Conservation (phyloP, 2,888 invertebrate genomes). For the Labia minor region DNA sequence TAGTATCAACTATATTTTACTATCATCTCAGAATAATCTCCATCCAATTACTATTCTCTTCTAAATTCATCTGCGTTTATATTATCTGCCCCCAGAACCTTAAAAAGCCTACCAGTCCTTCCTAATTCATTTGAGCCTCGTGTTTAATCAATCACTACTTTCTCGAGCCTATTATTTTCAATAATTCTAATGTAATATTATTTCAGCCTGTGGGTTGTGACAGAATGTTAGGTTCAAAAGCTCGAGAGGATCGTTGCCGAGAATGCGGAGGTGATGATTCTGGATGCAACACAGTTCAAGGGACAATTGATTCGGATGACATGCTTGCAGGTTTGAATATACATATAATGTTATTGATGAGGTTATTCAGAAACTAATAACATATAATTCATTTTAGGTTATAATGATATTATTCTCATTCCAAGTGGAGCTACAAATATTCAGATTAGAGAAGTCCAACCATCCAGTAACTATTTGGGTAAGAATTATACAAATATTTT, state of each 20-base stretch:
- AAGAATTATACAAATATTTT: conserved; percentile 32
- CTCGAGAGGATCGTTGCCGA: conserved; percentile 80
- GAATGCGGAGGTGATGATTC: conserved; percentile 84
- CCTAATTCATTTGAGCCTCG: no score
- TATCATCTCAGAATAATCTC: no score
- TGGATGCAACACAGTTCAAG: conserved; percentile 64
- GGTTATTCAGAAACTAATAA: no score
- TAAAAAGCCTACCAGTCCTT: no score
- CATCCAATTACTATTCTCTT: no score
- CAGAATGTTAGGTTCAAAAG: conserved; percentile 78
- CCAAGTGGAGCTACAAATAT: conserved; percentile 91
- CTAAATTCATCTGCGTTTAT: no score
- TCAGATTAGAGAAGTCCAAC: conserved; percentile 59
- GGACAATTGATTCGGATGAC: conserved; percentile 59
- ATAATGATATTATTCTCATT: conserved; percentile 81
- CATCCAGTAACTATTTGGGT: conserved; percentile 87
- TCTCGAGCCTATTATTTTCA: no score
- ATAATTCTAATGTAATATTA: conserved; percentile 22
- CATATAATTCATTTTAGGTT: conserved; percentile 47
- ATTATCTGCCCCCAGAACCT: no score
- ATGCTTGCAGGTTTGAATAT: conserved; percentile 53
- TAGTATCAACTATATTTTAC: no score
- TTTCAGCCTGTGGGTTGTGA: conserved; percentile 84
- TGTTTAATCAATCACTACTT: no score
- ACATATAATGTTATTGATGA: background rate